These are phyloP conservation scores for Hymenochirus boettgeri DNA, from an alignment of 2,113 vertebrate genomes.

Conservation along the genomic window DNA sequence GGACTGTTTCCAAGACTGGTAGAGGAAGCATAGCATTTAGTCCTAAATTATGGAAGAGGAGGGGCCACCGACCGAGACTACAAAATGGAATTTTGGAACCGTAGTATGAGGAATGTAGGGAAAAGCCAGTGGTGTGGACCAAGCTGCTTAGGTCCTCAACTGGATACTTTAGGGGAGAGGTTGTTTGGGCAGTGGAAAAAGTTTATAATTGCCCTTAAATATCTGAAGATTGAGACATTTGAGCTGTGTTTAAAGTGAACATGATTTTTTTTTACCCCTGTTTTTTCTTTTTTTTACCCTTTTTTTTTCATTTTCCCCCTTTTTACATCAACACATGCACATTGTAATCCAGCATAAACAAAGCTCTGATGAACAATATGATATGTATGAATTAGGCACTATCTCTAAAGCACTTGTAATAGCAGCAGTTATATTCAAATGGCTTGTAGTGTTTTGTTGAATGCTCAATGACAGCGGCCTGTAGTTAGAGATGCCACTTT, in stretches of 20 bases:
- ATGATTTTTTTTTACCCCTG: slow-evolving; percentile 56
- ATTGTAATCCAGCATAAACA: slow-evolving; percentile 69
- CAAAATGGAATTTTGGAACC: too few species aligned
- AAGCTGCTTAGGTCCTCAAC: too few species aligned
- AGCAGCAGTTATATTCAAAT: slow-evolving; percentile 71
- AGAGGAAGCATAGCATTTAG: too few species aligned
- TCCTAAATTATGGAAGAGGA: too few species aligned
- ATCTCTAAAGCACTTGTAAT: slow-evolving; percentile 76
- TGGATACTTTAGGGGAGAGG: too few species aligned
- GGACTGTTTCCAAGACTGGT: too few species aligned
- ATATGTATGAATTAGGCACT: slow-evolving; percentile 69
- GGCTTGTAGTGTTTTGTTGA: slow-evolving; percentile 64
- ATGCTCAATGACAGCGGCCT: slow-evolving; percentile 57
- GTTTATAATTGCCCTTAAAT: too few species aligned
- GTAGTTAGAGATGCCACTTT: slow-evolving; percentile 45
- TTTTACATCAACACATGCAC: slow-evolving; percentile 71
- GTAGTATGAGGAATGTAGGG: too few species aligned
- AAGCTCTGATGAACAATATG: slow-evolving; percentile 69
- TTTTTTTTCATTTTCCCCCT: slow-evolving; percentile 53
- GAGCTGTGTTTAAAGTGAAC: slow-evolving; percentile 68
- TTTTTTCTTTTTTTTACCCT: neutral
- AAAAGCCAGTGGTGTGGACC: too few species aligned
- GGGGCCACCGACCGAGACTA: too few species aligned
- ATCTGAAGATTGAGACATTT: too few species aligned
- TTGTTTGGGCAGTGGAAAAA: too few species aligned